phyloP scores from a whole-genome alignment of 1,140 invertebrate genomes.

The Anoplophora glabripennis region DNA sequence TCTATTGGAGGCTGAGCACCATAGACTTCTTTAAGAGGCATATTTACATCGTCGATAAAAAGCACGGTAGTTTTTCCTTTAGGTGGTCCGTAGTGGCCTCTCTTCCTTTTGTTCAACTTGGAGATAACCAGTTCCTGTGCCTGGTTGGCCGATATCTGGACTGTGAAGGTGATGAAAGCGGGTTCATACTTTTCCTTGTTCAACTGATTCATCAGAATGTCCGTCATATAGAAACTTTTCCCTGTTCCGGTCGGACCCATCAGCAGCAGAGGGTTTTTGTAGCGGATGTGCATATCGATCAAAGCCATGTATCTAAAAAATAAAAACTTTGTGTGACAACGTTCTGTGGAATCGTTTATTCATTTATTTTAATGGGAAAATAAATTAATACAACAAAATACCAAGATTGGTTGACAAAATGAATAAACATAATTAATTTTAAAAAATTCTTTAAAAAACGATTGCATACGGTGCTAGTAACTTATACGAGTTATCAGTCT shows the following conservation, averaged over 20 bases:
- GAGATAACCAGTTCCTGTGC: constrained; percentile 85
- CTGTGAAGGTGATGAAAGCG: constrained; percentile 84
- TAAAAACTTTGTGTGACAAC: neutral
- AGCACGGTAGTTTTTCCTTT: constrained; percentile 74
- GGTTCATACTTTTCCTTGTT: constrained; percentile 72
- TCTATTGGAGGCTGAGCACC: constrained; percentile 90
- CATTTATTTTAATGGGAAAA: too few species aligned
- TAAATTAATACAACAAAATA: too few species aligned
- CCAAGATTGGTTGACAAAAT: too few species aligned
- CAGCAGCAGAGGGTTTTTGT: constrained; percentile 69
- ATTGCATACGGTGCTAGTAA: too few species aligned
- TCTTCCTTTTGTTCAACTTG: constrained; percentile 76
- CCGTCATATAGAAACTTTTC: constrained; percentile 87
- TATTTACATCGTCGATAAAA: constrained; percentile 92
- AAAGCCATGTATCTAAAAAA: constrained; percentile 54
- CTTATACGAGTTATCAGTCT: too few species aligned
- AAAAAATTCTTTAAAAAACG: too few species aligned
- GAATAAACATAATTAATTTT: too few species aligned
- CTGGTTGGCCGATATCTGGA: constrained; percentile 81
- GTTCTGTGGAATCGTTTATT: too few species aligned
- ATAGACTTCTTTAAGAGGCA: constrained; percentile 83
- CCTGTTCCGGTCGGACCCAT: constrained; percentile 91
- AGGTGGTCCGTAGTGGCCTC: constrained; percentile 78
- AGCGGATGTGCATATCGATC: constrained; percentile 64
- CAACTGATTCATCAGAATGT: constrained; percentile 78